A percentile compares a stretch with the other conserved stretches of the same genome.
Conservation (phyloP, 2,888 invertebrate species). For the Selenia dentaria region DNA sequence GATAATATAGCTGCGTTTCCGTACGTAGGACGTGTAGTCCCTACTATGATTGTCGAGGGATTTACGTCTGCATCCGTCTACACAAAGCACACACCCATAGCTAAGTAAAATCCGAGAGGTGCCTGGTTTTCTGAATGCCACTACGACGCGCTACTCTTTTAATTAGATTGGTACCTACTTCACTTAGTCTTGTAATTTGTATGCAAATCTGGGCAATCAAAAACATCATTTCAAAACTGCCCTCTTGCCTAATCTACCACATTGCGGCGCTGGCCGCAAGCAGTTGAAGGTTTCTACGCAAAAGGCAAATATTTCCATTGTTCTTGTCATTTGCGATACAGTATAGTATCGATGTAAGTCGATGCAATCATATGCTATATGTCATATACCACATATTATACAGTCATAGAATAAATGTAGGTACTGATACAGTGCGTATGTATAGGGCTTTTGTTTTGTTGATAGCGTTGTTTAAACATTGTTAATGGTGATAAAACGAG, state of each 20-base stretch:
- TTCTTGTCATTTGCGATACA: slow-evolving; percentile 27
- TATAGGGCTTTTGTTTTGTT: slow-evolving; percentile 44
- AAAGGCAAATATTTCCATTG: slow-evolving; percentile 40
- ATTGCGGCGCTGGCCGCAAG: slow-evolving; percentile 35
- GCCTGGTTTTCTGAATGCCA: slow-evolving; percentile 21
- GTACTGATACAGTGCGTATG: no score
- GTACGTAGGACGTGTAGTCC: slow-evolving; percentile 5
- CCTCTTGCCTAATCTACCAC: slow-evolving; percentile 26
- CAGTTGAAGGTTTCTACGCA: slow-evolving; percentile 49
- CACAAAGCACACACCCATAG: slow-evolving; percentile 5
- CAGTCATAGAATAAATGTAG: no score
- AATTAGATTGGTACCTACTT: no score
- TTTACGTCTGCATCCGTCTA: slow-evolving; percentile 13
- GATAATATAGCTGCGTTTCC: slow-evolving; percentile 44
- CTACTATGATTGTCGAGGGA: slow-evolving; percentile 8
- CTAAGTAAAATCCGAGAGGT: background rate
- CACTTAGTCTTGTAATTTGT: no score
- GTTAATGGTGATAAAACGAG: slow-evolving; percentile 48
- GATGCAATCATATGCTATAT: slow-evolving; percentile 30
- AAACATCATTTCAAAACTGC: no score
- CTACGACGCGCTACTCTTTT: no score
- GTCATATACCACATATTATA: no score
- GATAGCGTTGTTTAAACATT: slow-evolving; percentile 50
- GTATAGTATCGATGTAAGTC: slow-evolving; percentile 11
- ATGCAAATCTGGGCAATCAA: no score